These are phyloP conservation scores for Sebastes elongatus DNA, from an alignment of 2,797 vertebrate genomes.

Conservation along the genomic window DNA sequence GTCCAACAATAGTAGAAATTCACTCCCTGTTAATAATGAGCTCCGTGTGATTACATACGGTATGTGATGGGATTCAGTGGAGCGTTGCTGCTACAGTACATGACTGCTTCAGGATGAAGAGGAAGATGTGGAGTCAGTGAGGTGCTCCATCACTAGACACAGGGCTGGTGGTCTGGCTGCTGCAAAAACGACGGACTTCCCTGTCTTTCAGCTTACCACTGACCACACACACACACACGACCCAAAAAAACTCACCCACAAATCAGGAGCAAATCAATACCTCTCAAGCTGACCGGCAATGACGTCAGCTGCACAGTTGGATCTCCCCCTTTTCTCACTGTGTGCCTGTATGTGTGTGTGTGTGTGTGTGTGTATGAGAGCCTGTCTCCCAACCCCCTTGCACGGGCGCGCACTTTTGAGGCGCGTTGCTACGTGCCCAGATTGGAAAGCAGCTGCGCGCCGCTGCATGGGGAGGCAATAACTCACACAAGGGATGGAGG, in stretches of 20 bases:
- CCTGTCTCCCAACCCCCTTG: conserved; percentile 12
- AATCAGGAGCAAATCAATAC: conserved; percentile 39
- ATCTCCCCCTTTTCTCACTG: neutral
- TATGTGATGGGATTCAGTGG: neutral
- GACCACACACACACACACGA: neutral
- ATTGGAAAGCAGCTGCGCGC: conserved; percentile 58
- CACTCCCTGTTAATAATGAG: neutral
- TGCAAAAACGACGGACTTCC: neutral
- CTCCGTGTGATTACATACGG: neutral
- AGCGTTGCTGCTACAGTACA: neutral
- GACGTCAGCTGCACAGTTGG: conserved; percentile 46
- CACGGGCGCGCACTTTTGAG: conserved; percentile 25
- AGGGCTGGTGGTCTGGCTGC: neutral
- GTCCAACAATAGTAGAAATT: neutral
- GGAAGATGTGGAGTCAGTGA: no score
- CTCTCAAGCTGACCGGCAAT: conserved; percentile 37
- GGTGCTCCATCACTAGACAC: neutral
- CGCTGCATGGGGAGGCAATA: conserved; percentile 34
- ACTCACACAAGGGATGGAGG: conserved; percentile 32
- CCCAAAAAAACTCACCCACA: neutral
- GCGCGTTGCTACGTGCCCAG: conserved; percentile 63
- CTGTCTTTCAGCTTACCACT: neutral
- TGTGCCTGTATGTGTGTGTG: neutral
- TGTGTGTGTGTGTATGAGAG: neutral
- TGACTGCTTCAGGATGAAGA: neutral